Evolutionary conservation across 1,140 invertebrate genomes (phyloP).

Genomic region (Trichonephila clavipes): DNA sequence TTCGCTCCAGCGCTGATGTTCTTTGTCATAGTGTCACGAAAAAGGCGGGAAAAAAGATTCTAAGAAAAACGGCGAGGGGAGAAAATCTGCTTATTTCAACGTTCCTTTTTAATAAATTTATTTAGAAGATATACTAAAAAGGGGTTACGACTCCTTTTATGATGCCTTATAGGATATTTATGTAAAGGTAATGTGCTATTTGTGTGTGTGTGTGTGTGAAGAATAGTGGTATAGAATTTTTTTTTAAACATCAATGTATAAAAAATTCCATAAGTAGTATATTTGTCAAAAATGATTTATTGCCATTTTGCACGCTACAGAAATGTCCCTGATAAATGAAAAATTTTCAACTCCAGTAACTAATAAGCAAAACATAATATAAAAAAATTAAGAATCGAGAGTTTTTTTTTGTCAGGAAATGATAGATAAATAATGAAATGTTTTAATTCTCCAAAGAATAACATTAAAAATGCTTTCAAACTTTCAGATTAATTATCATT

Average conservation of each 20-base stretch:
- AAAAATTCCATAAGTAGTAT: not conserved
- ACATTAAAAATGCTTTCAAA: too few relatives aligned
- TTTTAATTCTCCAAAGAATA: too few relatives aligned
- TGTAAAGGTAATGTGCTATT: constrained; percentile 6
- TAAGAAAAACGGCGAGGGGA: not conserved
- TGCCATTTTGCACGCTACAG: not conserved
- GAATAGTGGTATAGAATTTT: not conserved
- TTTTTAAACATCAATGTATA: not conserved
- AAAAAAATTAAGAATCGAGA: too few relatives aligned
- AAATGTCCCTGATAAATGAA: not conserved
- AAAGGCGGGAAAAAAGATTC: not conserved
- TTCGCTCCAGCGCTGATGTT: not conserved
- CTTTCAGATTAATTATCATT: too few relatives aligned
- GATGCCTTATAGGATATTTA: not conserved
- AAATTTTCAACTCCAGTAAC: not conserved
- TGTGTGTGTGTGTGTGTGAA: too few relatives aligned
- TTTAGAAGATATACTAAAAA: not conserved
- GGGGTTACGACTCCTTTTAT: constrained; percentile 10
- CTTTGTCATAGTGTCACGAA: constrained; percentile 32
- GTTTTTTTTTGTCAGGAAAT: too few relatives aligned
- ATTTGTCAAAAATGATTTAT: not conserved
- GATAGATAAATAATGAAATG: too few relatives aligned
- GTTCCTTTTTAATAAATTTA: constrained; percentile 35
- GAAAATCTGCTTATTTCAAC: constrained; percentile 18
- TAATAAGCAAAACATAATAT: not conserved